A percentile compares a stretch with the other conserved stretches of the same genome.
phyloP scores from a whole-genome alignment of 2,797 vertebrate genomes.

The Lepilemur septentrionalis region DNA sequence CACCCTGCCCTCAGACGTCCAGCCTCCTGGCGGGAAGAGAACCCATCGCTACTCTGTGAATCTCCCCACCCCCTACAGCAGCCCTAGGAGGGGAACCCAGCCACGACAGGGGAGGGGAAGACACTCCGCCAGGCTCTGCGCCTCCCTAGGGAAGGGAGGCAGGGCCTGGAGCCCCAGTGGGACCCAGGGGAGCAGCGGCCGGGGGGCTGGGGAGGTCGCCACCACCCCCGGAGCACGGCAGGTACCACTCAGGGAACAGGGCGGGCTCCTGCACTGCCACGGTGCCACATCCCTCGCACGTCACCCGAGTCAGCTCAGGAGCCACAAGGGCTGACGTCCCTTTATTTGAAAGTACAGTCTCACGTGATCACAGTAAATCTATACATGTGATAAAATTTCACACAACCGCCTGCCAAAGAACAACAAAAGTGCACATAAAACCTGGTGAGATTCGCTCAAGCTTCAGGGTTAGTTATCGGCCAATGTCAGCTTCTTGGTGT shows the following conservation, averaged over 20 bases:
- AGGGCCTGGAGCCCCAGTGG: not conserved
- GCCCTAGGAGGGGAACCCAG: not conserved
- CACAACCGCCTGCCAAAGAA: not conserved
- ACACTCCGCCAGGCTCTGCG: fast-evolving
- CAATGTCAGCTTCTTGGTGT: fast-evolving
- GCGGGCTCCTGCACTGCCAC: too few relatives aligned
- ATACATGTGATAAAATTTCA: too few relatives aligned
- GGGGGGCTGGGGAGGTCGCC: not conserved
- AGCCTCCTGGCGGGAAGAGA: not conserved
- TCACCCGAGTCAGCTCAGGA: fast-evolving
- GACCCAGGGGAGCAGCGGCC: not conserved
- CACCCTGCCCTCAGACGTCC: not conserved
- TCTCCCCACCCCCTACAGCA: too few relatives aligned
- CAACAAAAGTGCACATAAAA: fast-evolving
- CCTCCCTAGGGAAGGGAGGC: not conserved
- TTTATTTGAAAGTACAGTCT: not conserved
- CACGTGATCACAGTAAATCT: not conserved
- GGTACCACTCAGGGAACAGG: too few relatives aligned
- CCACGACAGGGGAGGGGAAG: not conserved
- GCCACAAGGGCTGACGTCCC: too few relatives aligned
- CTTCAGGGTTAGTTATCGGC: fast-evolving
- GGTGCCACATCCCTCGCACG: fast-evolving
- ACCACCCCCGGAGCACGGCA: not conserved
- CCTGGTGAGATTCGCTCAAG: fast-evolving
- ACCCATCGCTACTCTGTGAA: not conserved